Evolutionary conservation across 2,113 vertebrate species (phyloP), one percentile per base, ranked within the genome.

Genomic region (Promerops cafer): DNA sequence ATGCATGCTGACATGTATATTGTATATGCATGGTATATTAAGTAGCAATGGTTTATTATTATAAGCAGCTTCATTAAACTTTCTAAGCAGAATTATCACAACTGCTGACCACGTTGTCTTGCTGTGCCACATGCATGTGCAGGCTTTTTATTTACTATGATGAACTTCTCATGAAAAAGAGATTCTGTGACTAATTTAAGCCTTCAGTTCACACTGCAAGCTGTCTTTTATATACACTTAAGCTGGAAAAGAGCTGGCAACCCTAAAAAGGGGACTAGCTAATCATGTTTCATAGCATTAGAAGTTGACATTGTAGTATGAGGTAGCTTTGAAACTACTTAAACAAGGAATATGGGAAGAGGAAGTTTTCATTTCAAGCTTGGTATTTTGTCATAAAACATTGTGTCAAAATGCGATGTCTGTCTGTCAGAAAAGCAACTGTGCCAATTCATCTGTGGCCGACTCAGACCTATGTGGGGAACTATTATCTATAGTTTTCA

Each of bases 201-300:
- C 61, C 33, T 37, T 53, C 2, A 3, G 19, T 52, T 76, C 89
- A 83, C 13, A 68, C 18, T 44, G 21, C 35, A 69, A 77, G 40
- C 26, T 89, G 31, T 63, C 53, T 60, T 86, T 44, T 44, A 18
- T 9, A 3, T 28, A 30, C 44, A 15, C 42, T 54, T 33, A 78
- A 45, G 22, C 20, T 35, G 47, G 23, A 85, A 64, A 85, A 86
- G 27, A 60, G 19, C 45, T 39, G 49, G 18, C 27, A 87, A 42
- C 30, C 18, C 35, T 71, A 35, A 42, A 80, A 63, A 40, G 13
- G 56, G 2, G 7, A 31, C 26, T 17, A 39, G 10, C 39, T 57
- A 60, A 71, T 27, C 0, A 0, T 37, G 33, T 35, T 83, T 81
- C 40, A 39, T 4, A 42, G 30, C 4, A 0, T 8, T 76, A 35